Conservation (phyloP, 2,797 vertebrate species). For the Chlorospingus flavigularis region DNA sequence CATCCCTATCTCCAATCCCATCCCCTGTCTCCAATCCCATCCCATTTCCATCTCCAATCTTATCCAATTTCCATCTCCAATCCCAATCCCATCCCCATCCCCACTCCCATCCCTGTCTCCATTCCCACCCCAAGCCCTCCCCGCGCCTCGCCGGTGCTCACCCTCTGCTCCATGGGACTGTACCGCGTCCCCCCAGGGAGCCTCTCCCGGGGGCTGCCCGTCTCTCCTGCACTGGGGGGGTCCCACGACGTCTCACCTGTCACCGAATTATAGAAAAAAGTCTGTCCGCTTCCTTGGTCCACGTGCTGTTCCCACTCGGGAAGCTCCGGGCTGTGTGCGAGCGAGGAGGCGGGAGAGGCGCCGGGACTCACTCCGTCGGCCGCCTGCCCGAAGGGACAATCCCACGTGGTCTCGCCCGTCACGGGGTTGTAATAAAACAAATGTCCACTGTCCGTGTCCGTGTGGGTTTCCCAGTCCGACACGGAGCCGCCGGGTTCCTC, state of each 20-base stretch:
- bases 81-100: too few relatives aligned
- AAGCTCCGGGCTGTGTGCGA: conserved; percentile 54
- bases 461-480: conserved; percentile 83
- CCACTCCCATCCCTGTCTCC: neutral
- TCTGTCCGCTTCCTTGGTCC: conserved; percentile 80
- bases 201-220: conserved; percentile 49
- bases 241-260: conserved; percentile 84
- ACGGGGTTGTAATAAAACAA: conserved; percentile 87
- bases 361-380: conserved; percentile 56
- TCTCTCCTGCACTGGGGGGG: conserved; percentile 62
- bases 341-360: conserved; percentile 48
- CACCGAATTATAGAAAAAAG: conserved; percentile 82
- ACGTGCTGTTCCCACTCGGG: conserved; percentile 80
- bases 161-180: conserved; percentile 67
- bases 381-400: conserved; percentile 75
- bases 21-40: neutral
- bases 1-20: too few relatives aligned
- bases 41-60: too few relatives aligned
- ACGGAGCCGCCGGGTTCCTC: neutral
- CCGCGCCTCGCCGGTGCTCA: conserved; percentile 51
- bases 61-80: too few relatives aligned
- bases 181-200: conserved; percentile 66
- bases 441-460: conserved; percentile 78
- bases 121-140: rapidly evolving
- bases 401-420: conserved; percentile 91